Evolutionary conservation across 2,113 vertebrate species (phyloP).

Genomic region (Silurus glanis): DNA sequence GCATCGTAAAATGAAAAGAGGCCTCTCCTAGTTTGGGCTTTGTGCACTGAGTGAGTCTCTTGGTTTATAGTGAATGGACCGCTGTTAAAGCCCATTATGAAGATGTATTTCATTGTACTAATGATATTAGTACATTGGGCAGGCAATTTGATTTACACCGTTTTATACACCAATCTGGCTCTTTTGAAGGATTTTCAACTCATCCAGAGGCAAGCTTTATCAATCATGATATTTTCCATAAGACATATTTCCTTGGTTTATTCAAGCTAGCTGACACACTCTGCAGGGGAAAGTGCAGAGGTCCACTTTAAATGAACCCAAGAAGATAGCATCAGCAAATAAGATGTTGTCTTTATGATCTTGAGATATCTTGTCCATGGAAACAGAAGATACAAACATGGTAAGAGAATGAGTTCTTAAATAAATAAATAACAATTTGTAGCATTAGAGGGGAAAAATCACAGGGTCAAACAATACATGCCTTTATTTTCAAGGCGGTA

Average conservation of each 20-base stretch:
- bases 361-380: not conserved
- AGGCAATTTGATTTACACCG: not conserved
- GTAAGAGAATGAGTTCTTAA: not conserved
- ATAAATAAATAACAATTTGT: too few relatives aligned
- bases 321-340: not conserved
- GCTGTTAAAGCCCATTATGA: not conserved
- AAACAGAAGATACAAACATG: not conserved
- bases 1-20: not conserved
- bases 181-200: not conserved
- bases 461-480: too few relatives aligned
- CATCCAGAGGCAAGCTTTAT: not conserved
- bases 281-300: not conserved
- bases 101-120: not conserved
- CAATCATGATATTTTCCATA: not conserved
- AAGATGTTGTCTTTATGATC: not conserved
- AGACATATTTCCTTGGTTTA: not conserved
- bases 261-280: not conserved
- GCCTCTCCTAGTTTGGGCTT: slow-evolving; percentile 24
- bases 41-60: not conserved
- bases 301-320: not conserved
- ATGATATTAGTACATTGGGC: not conserved
- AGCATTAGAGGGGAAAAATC: too few relatives aligned
- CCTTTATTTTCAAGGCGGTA: too few relatives aligned
- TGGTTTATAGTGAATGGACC: not conserved
- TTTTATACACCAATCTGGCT: not conserved